Evolutionary conservation across 37 sponge, comb jelly and placozoan species (phyloP), one percentile per base, ranked within the genome.

Genomic region (Halisarca cf. caerulea): DNA sequence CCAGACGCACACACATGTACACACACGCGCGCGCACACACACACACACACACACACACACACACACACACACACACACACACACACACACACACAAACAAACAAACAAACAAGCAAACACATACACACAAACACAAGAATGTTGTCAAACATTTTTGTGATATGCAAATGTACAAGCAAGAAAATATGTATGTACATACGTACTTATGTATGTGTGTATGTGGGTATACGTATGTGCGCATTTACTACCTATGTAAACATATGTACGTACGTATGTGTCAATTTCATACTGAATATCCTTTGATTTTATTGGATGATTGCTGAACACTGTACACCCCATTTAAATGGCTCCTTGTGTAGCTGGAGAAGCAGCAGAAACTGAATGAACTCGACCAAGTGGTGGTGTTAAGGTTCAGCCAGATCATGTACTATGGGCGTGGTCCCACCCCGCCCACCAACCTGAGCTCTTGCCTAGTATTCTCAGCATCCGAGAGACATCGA

Each of bases 311-410:
- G 57, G 17, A 54, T 54, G 11, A 54, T 59, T 27, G 1, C 60
- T 59, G 25, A n/a, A n/a, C 28, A 20, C 81, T 6, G 54, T 68
- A 42, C 66, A 20, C 1, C n/a, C 2, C 37, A 28, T 15, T n/a
- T 18, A 59, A 2, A 23, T n/a, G 23, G 70, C n/a, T n/a, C n/a
- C 81, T 86, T 36, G 83, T 89, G 28, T 86, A 98, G 90, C 68
- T 95, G 54, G 96, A 96, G 90, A 99, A 99, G 66, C 99, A 96
- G 85, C 94, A 94, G 83, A 83, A 90, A 47, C 71, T 99, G 73
- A 99, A 99, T 80, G 99, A 99, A 80, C 78, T 99, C 64, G 95
- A 99, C 58, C 88, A 86, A 39, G 83, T 96, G 77, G 99, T 90
- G 34, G 86, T 94, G 42, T 71, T 99, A 61, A 66, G 84, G 35